Conservation (phyloP, 2,113 vertebrate genomes). For the Embiotoca jacksoni region DNA sequence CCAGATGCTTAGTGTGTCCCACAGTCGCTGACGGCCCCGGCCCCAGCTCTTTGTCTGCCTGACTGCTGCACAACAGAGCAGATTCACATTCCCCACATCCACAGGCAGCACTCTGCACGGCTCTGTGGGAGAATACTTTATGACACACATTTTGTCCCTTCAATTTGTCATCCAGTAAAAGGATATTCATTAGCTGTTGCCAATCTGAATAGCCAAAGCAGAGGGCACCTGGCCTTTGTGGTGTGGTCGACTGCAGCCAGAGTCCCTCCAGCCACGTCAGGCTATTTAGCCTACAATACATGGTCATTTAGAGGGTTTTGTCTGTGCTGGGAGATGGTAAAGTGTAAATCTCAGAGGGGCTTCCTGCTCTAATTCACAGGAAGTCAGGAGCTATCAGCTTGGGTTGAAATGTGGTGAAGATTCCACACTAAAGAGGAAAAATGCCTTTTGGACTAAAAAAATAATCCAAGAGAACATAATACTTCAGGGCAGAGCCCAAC, state of each 20-base stretch:
- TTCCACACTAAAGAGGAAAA: slow-evolving; percentile 85
- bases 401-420: slow-evolving; percentile 84
- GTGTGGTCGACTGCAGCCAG: slow-evolving; percentile 7
- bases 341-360: slow-evolving; percentile 61
- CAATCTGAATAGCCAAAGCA: slow-evolving; percentile 24
- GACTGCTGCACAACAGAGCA: slow-evolving; percentile 63
- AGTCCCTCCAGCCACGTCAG: slow-evolving; percentile 29
- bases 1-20: slow-evolving; percentile 77
- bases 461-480: not conserved
- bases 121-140: slow-evolving; percentile 52
- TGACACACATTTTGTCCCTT: slow-evolving; percentile 57
- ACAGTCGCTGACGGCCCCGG: slow-evolving; percentile 77
- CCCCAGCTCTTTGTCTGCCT: slow-evolving; percentile 74
- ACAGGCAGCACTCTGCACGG: slow-evolving; percentile 48
- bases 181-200: slow-evolving; percentile 60
- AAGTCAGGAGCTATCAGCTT: slow-evolving; percentile 81
- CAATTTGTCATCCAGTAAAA: slow-evolving; percentile 71
- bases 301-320: slow-evolving; percentile 46
- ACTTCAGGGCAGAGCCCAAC: slow-evolving; percentile 27
- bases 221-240: not conserved
- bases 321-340: slow-evolving; percentile 25
- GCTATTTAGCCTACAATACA: slow-evolving; percentile 37
- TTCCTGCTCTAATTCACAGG: slow-evolving; percentile 57
- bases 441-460: slow-evolving; percentile 38
- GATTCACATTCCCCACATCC: slow-evolving; percentile 73